These are phyloP conservation scores for Salminus brasiliensis DNA, from an alignment of 2,113 vertebrate species.

Conservation along the genomic window DNA sequence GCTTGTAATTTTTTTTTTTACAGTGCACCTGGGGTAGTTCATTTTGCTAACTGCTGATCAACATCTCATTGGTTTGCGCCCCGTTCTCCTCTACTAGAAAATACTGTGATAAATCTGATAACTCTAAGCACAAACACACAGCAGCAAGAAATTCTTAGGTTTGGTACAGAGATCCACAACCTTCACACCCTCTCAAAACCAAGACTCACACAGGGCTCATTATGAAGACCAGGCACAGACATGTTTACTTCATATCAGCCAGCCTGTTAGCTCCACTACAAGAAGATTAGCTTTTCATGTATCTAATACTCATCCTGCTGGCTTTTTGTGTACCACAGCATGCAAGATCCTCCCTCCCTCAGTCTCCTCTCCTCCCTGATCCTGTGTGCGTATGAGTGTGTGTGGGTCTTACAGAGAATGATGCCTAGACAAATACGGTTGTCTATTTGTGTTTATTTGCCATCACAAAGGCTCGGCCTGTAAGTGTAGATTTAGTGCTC, in stretches of 20 bases:
- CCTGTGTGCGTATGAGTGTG: not conserved
- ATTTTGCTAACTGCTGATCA: no score
- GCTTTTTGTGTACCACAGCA: not conserved
- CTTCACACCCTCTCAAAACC: not conserved
- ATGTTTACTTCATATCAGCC: constrained; percentile 25
- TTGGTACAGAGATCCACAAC: not conserved
- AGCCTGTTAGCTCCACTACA: constrained; percentile 17
- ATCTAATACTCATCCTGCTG: not conserved
- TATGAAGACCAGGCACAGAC: not conserved
- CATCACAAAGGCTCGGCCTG: not conserved
- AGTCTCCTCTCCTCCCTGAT: not conserved
- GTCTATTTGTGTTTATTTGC: not conserved
- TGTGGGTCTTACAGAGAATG: not conserved
- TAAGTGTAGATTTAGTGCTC: not conserved
- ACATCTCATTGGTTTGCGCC: no score
- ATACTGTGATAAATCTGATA: no score
- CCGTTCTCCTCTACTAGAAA: no score
- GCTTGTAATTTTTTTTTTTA: no score
- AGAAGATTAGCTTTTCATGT: constrained; percentile 22
- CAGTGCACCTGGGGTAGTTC: no score
- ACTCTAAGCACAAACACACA: no score
- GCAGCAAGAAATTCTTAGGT: no score
- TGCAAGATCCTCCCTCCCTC: not conserved
- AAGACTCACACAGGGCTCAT: constrained; percentile 15
- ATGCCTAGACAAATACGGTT: not conserved